phyloP scores from a whole-genome alignment of 2,797 vertebrate genomes.

The Enteromius unitaeniatus region DNA sequence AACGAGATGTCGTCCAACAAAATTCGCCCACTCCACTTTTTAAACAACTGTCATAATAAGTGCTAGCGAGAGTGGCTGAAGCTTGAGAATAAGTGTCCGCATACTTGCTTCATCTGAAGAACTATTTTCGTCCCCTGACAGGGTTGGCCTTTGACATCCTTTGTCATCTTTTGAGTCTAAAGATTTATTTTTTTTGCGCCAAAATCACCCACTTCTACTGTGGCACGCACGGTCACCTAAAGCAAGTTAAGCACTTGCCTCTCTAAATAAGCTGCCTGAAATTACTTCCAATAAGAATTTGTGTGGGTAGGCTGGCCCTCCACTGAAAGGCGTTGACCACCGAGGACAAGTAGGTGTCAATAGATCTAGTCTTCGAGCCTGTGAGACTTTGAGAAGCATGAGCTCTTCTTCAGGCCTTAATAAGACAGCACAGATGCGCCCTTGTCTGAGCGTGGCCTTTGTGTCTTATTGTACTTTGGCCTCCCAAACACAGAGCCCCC shows the following conservation, averaged over 20 bases:
- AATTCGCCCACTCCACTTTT: conserved; percentile 54
- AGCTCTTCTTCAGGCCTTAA: conserved; percentile 80
- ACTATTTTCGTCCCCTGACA: conserved; percentile 51
- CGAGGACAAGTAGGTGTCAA: conserved; percentile 84
- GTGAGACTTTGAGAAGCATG: conserved; percentile 75
- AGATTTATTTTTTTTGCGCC: conserved; percentile 55
- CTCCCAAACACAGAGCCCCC: conserved; percentile 68
- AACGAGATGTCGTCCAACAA: conserved; percentile 53
- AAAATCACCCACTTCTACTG: conserved; percentile 59
- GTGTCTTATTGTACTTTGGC: conserved; percentile 82
- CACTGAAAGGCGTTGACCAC: conserved; percentile 77
- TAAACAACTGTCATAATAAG: conserved; percentile 60
- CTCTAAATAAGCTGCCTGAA: conserved; percentile 71
- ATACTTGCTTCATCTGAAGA: conserved; percentile 59
- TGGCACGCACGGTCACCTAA: conserved; percentile 62
- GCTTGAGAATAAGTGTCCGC: conserved; percentile 46
- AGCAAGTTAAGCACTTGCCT: conserved; percentile 76
- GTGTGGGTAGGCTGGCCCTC: conserved; percentile 66
- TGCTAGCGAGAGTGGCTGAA: conserved; percentile 56
- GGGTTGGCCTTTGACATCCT: conserved; percentile 66
- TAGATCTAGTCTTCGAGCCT: conserved; percentile 75
- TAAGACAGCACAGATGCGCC: conserved; percentile 83
- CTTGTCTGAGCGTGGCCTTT: conserved; percentile 77
- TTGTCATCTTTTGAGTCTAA: conserved; percentile 65
- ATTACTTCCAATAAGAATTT: conserved; percentile 75